Evolutionary conservation across 2,113 vertebrate species (phyloP), one percentile per base, ranked within the genome.

Genomic region (Nettapus auritus): DNA sequence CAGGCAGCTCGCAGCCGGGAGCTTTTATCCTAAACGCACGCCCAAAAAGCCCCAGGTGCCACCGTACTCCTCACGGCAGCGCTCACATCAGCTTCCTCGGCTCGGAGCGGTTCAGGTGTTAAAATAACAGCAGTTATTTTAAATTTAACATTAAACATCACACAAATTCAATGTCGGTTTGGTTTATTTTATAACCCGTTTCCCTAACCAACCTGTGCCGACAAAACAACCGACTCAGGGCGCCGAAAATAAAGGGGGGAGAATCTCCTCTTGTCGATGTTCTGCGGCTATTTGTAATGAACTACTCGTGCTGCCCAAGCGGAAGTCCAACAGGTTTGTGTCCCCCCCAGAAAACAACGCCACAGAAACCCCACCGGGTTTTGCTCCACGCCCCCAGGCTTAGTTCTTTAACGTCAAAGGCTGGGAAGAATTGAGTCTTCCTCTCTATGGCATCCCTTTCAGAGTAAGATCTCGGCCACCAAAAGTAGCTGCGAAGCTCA

Each of bases 11-110:
- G 53, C 34, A n/a, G 38, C 6, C 3, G 1, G 16, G 26, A 9
- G n/a, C 2, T 20, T 1, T 3, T 6, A 18, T 21, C 77, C 46
- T 6, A 38, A 46, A 8, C 1, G 4, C 34, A 26, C 5, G 4
- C n/a, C 4, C 9, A 33, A 46, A 46, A 60, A 50, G 18, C 46
- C 52, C 34, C 0, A 71, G 12, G 3, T 6, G n/a, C 33, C 13
- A 2, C 50, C 13, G 28, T 16, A 26, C 25, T 40, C n/a, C 22
- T 42, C 76, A 53, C 15, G 3, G 3, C 11, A 13, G 22, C 33
- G 29, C 59, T 9, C 31, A 18, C 9, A 3, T 42, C 11, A 56
- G 48, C 21, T 29, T 40, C 42, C 68, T n/a, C 0, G 1, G 9
- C 60, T n/a, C 28, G 44, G 20, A 44, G n/a, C n/a, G n/a, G n/a